A percentile compares a stretch with the other conserved stretches of the same genome.
These are phyloP conservation scores for Gymnobelideus leadbeateri DNA, from an alignment of 2,113 vertebrate species.

Conservation along the genomic window DNA sequence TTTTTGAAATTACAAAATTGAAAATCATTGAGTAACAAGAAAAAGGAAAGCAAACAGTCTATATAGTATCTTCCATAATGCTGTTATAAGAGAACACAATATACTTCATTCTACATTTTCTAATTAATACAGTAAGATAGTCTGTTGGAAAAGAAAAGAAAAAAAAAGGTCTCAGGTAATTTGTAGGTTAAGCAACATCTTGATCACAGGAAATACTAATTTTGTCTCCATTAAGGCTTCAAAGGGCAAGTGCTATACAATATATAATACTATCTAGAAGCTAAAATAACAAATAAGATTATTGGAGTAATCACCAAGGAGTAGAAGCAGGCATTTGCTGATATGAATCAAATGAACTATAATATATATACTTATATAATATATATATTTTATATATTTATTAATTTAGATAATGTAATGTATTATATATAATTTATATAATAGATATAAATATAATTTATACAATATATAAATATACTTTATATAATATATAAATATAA, in stretches of 20 bases:
- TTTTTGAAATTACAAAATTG: no score
- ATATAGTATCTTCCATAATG: slow-evolving; percentile 2
- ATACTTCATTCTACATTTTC: background rate
- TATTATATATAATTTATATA: no score
- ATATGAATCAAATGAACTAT: background rate
- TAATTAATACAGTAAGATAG: background rate
- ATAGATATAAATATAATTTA: no score
- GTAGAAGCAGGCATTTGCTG: background rate
- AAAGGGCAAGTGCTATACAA: slow-evolving; percentile 47
- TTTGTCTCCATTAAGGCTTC: slow-evolving; percentile 38
- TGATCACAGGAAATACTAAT: slow-evolving; percentile 31
- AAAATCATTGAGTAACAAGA: background rate
- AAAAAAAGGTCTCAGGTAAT: background rate
- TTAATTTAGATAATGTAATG: no score
- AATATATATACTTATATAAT: no score
- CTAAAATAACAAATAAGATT: slow-evolving; percentile 21
- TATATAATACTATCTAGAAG: slow-evolving; percentile 30
- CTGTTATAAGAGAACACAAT: background rate
- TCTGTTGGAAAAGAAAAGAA: no score
- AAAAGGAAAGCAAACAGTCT: slow-evolving; percentile 3
- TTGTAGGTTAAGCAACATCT: slow-evolving; percentile 38
- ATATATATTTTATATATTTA: no score
- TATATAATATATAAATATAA: no score
- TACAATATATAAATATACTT: no score
- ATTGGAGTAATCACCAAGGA: slow-evolving; percentile 31